Conservation (phyloP, 2,113 vertebrate genomes). For the Calidris pygmaea region DNA sequence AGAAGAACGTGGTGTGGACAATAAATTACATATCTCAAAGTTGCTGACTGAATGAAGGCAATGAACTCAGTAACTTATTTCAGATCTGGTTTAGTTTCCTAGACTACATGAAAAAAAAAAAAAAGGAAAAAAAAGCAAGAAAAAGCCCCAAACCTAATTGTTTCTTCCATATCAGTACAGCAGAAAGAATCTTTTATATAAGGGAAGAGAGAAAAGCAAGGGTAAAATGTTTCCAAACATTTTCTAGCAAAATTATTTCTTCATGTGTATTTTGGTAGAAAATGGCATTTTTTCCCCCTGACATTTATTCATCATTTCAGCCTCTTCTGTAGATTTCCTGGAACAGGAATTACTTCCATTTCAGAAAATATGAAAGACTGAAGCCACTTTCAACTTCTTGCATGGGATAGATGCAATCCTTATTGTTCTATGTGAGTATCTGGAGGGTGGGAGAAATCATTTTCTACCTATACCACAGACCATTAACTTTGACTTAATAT, state of each 20-base stretch:
- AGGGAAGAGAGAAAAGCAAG: background rate
- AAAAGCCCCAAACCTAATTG: background rate
- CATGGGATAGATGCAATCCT: background rate
- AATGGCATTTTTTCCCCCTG: background rate
- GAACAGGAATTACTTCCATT: background rate
- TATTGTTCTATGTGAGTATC: background rate
- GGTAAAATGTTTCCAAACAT: background rate
- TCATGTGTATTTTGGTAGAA: background rate
- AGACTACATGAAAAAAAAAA: background rate
- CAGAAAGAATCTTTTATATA: background rate
- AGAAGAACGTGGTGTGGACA: background rate
- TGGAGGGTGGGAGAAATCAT: background rate
- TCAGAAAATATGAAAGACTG: background rate
- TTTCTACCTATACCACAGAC: background rate
- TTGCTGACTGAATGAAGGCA: background rate
- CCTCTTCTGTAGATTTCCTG: background rate
- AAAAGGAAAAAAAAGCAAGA: too few species aligned
- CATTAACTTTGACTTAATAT: conserved; percentile 1
- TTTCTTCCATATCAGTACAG: background rate
- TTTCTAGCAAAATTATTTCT: background rate
- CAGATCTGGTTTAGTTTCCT: background rate
- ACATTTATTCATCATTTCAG: background rate
- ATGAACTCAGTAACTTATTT: background rate
- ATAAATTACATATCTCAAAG: background rate
- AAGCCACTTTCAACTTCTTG: background rate